These are phyloP conservation scores for Lytechinus variegatus DNA, from an alignment of 35 echinoderm and acorn worm species.

Conservation along the genomic window DNA sequence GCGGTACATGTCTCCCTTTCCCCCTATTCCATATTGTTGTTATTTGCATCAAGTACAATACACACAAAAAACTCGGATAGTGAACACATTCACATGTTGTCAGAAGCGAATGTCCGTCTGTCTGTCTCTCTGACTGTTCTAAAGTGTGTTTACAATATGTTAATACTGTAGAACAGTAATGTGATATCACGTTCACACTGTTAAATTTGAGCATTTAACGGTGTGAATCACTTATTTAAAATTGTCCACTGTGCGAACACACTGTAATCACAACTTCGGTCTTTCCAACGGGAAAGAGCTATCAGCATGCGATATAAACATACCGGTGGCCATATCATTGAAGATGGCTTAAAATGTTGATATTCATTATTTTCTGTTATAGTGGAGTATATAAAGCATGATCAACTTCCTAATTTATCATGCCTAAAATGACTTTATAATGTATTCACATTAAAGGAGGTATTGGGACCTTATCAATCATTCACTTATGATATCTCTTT, in stretches of 20 bases:
- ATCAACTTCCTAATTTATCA: neutral
- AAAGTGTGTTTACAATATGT: neutral
- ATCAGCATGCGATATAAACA: neutral
- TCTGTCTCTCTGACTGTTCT: no score
- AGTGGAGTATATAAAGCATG: neutral
- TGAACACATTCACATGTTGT: neutral
- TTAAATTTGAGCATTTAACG: no score
- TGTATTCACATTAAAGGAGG: no score
- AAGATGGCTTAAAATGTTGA: neutral
- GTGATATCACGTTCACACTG: no score
- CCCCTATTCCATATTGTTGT: neutral
- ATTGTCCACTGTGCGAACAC: no score
- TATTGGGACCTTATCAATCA: no score
- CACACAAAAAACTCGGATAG: neutral
- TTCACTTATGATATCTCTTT: no score
- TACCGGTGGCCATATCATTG: neutral
- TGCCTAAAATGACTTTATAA: neutral
- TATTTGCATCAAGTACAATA: neutral
- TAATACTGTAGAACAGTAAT: neutral
- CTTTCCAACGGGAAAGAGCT: neutral
- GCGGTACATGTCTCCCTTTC: no score
- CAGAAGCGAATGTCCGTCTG: neutral
- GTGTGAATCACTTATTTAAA: no score
- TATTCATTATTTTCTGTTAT: neutral
- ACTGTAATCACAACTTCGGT: neutral